Percentiles rank a stretch among this genome's conserved stretches.
phyloP scores from a whole-genome alignment of 2,797 vertebrate species.

The Onychomys arenicola region DNA sequence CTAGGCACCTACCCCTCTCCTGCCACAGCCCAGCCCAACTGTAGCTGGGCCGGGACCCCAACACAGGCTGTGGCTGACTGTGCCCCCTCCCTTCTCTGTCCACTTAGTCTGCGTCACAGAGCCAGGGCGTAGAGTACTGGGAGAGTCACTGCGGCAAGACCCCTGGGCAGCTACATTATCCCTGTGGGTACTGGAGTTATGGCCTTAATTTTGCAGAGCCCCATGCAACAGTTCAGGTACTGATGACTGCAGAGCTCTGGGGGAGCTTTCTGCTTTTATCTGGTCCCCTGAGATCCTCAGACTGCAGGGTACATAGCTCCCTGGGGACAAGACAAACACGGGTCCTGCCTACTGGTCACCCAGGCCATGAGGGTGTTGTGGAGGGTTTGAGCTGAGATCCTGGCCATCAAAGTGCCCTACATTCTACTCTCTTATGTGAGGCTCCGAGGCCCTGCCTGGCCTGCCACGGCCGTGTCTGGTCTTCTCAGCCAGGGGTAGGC shows the following conservation, averaged over 20 bases:
- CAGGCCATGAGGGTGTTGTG: neutral
- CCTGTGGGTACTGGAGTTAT: fast-evolving
- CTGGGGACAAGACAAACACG: neutral
- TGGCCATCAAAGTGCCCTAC: neutral
- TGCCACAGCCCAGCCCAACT: fast-evolving
- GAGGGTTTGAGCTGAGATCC: too few relatives aligned
- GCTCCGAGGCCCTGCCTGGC: neutral
- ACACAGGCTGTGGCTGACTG: too few relatives aligned
- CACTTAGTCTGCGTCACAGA: neutral
- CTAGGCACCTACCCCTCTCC: fast-evolving
- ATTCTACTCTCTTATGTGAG: neutral
- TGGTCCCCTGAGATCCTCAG: neutral
- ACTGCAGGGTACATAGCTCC: neutral
- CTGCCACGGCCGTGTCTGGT: neutral
- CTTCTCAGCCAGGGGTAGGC: neutral
- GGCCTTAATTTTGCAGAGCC: neutral
- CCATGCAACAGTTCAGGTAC: neutral
- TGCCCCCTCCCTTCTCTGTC: neutral
- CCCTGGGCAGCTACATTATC: neutral
- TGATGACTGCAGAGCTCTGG: neutral
- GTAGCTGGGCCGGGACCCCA: neutral
- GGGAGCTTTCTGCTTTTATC: neutral
- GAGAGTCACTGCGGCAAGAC: neutral
- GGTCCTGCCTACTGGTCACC: neutral
- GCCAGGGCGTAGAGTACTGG: neutral